phyloP scores from a whole-genome alignment of 2,888 invertebrate genomes.

The Teleiodes luculella region DNA sequence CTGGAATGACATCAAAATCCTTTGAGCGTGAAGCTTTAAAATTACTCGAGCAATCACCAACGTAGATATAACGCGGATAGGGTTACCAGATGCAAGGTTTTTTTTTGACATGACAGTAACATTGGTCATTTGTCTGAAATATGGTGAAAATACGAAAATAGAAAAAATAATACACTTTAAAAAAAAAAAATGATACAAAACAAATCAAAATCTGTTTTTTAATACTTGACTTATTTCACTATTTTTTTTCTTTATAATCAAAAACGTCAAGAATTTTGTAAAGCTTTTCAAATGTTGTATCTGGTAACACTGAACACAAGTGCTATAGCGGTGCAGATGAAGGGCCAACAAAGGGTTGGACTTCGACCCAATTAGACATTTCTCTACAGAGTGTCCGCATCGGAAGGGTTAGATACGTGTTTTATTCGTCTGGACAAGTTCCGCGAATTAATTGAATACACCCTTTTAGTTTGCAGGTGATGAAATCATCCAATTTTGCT shows the following conservation, averaged over 20 bases:
- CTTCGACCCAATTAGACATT: constrained; percentile 37
- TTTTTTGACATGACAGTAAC: too few species aligned
- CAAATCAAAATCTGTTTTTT: too few species aligned
- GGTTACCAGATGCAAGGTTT: too few species aligned
- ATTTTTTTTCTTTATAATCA: too few species aligned
- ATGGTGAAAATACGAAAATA: too few species aligned
- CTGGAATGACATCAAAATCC: neutral
- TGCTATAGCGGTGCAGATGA: neutral
- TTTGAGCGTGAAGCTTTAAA: neutral
- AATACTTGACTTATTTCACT: too few species aligned
- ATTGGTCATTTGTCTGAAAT: too few species aligned
- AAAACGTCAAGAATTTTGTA: too few species aligned
- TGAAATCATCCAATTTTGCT: neutral
- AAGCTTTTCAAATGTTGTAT: too few species aligned
- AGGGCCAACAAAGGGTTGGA: constrained; percentile 28
- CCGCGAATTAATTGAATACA: constrained; percentile 22
- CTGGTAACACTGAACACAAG: too few species aligned
- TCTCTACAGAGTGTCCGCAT: constrained; percentile 22
- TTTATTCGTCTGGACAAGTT: constrained; percentile 21
- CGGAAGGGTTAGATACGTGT: constrained; percentile 23
- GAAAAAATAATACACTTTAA: too few species aligned
- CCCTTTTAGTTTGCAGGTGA: constrained; percentile 6
- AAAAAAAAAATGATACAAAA: too few species aligned
- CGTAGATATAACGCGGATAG: neutral
- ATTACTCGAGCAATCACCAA: neutral